A percentile compares a stretch with the other conserved stretches of the same genome.
Evolutionary conservation across 2,113 vertebrate species (phyloP).

Genomic region (Ceyx cyanopectus): DNA sequence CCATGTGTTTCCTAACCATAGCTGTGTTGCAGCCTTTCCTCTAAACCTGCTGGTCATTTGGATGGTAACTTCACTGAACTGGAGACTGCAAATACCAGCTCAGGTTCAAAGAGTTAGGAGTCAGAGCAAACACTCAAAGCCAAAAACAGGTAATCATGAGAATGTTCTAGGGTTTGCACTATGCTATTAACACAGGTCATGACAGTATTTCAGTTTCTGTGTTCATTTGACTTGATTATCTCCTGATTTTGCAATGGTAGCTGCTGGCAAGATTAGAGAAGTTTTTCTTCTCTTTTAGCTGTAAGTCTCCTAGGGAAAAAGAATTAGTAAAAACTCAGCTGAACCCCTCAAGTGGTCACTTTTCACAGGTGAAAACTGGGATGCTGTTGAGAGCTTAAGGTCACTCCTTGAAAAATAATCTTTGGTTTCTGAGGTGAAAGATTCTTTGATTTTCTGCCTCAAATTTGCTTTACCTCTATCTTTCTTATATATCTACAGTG

Average conservation of each 20-base stretch:
- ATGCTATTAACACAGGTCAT: neutral
- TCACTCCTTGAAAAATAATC: slow-evolving; percentile 25
- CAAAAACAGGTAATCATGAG: neutral
- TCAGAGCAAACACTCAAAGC: neutral
- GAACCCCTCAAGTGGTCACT: neutral
- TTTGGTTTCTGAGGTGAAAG: neutral
- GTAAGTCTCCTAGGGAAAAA: neutral
- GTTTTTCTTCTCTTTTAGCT: neutral
- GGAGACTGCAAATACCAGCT: neutral
- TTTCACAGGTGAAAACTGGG: neutral
- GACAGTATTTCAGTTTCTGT: neutral
- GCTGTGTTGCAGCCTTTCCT: neutral
- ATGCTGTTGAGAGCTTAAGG: neutral
- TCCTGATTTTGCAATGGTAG: neutral
- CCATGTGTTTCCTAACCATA: neutral
- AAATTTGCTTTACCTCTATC: neutral
- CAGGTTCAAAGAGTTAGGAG: neutral
- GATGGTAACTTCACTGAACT: neutral
- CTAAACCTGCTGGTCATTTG: neutral
- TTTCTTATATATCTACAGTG: neutral
- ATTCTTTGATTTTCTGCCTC: slow-evolving; percentile 27
- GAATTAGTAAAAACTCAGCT: neutral
- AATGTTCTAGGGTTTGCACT: neutral
- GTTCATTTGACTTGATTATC: neutral
- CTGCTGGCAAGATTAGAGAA: neutral